These are phyloP conservation scores for Acanthosepion lycidas DNA, from an alignment of 2,888 invertebrate species.

Conservation along the genomic window DNA sequence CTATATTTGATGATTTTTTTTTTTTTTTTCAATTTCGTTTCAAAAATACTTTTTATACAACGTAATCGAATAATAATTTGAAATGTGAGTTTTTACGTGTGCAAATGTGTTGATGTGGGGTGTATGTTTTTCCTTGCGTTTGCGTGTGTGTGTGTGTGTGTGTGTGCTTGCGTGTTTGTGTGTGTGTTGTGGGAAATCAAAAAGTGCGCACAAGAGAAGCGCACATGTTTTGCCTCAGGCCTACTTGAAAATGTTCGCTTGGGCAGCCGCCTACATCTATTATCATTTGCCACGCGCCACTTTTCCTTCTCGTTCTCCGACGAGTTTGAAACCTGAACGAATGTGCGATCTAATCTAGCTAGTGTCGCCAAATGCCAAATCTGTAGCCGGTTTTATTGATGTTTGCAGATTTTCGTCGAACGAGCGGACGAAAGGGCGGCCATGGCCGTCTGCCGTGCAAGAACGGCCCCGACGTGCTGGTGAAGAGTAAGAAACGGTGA, in stretches of 20 bases:
- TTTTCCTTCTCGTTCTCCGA: not conserved
- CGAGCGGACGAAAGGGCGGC: not conserved
- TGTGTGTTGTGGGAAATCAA: not conserved
- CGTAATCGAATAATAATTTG: too few relatives aligned
- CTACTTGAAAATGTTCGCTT: not conserved
- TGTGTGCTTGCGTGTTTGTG: not conserved
- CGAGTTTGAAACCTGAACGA: not conserved
- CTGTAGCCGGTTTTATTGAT: not conserved
- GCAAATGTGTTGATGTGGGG: not conserved
- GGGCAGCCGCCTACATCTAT: slow-evolving; percentile 9
- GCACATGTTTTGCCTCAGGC: not conserved
- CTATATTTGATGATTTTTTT: too few relatives aligned
- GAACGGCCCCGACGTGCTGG: not conserved
- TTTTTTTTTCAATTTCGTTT: too few relatives aligned
- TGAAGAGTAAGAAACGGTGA: not conserved
- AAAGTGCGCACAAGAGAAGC: not conserved
- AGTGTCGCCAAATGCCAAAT: slow-evolving; percentile 13
- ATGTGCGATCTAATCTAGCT: not conserved
- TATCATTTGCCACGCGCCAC: slow-evolving; percentile 1
- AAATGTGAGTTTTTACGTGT: too few relatives aligned
- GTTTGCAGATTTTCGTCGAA: not conserved
- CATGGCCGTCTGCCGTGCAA: not conserved
- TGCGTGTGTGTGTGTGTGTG: not conserved
- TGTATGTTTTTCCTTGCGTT: not conserved
- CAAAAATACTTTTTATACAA: too few relatives aligned